Evolutionary conservation across 2,888 invertebrate species (phyloP), one percentile per base, ranked within the genome.

Genomic region (Tupiocoris notatus): DNA sequence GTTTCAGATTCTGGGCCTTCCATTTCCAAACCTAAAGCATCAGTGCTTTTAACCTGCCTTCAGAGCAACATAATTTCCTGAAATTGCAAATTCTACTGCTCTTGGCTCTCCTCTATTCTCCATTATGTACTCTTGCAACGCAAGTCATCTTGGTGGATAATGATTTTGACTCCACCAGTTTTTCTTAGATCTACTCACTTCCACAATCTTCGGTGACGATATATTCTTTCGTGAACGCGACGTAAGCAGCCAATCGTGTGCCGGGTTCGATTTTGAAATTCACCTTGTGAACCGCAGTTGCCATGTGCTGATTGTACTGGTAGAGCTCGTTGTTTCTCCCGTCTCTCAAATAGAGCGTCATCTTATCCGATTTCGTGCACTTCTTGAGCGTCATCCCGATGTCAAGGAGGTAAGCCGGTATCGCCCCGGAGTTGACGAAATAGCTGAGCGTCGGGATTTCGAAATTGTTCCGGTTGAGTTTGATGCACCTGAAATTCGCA

Each of bases 141-240:
- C n/a, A n/a, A n/a, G n/a, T n/a, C n/a, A n/a, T n/a, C n/a, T n/a
- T n/a, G n/a, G n/a, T n/a, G n/a, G n/a, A n/a, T n/a, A n/a, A n/a
- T n/a, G n/a, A n/a, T n/a, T n/a, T n/a, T n/a, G n/a, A n/a, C n/a
- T n/a, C n/a, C n/a, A n/a, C n/a, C n/a, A n/a, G n/a, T n/a, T 54
- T 16, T 7, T 54, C n/a, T n/a, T n/a, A n/a, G n/a, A n/a, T n/a
- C n/a, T 6, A 65, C 65, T 65, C 39, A 63, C 73, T 62, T 63
- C 73, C 73, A 59, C 65, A 62, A 62, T 76, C 76, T 2, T 76
- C 68, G 6, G 76, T 76, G 16, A 76, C 68, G 7, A 76, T 61
- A 24, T 68, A 76, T 20, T 76, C 54, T 23, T 76, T 76, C n/a
- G 76, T 68, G 24, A 68, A 22, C n/a, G 58, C 76, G 12, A 68